Percentiles rank a stretch among this genome's conserved stretches.
Conservation (phyloP, 2,888 invertebrate species). For the Orthonychiurus folsomi region DNA sequence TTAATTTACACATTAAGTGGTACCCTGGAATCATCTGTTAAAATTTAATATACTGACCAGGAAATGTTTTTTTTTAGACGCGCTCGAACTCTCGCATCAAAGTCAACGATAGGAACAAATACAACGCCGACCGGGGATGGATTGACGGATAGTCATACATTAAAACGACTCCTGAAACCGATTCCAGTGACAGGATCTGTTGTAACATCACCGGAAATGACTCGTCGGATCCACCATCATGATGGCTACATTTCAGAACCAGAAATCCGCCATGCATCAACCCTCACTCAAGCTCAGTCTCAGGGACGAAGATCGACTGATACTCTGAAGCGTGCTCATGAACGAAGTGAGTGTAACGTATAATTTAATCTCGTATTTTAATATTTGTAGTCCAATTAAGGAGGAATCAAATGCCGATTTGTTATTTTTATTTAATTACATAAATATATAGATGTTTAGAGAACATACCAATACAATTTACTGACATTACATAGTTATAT, state of each 20-base stretch:
- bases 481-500: no score
- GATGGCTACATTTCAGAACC: slow-evolving; percentile 43
- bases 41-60: not conserved
- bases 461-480: no score
- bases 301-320: slow-evolving; percentile 35
- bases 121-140: slow-evolving; percentile 40
- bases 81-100: slow-evolving; percentile 37
- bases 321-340: slow-evolving; percentile 5
- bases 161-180: slow-evolving; percentile 88
- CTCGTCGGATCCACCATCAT: slow-evolving; percentile 56
- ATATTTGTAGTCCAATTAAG: no score
- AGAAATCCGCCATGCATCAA: slow-evolving; percentile 45
- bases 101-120: slow-evolving; percentile 40
- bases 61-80: slow-evolving; percentile 25
- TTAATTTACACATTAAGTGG: no score
- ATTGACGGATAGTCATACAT: slow-evolving; percentile 65
- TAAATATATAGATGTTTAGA: no score
- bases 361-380: no score
- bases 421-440: no score
- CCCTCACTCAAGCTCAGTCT: slow-evolving; percentile 51
- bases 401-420: no score
- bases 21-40: no score
- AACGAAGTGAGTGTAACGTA: not conserved
- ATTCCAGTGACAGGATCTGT: slow-evolving; percentile 55
- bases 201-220: slow-evolving; percentile 84